phyloP scores from a whole-genome alignment of 2,113 vertebrate species.

The Gila orcuttii region DNA sequence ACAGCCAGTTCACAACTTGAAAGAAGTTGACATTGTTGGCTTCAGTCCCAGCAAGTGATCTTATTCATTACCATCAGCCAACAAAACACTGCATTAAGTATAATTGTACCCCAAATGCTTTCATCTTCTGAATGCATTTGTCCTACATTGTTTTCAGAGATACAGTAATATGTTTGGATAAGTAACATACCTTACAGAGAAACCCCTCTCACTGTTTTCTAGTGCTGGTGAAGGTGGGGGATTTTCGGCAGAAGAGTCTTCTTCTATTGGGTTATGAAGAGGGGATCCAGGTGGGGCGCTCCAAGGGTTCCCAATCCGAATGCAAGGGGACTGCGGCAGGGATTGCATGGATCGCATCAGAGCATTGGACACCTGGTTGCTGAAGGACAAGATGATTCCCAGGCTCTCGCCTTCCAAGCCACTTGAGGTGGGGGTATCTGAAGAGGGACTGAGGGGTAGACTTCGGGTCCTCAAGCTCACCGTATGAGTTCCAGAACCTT shows the following conservation, averaged over 20 bases:
- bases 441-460: constrained; percentile 74
- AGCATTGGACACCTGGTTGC: constrained; percentile 87
- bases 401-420: constrained; percentile 66
- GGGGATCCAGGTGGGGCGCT: constrained; percentile 46
- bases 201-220: constrained; percentile 77
- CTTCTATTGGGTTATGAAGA: constrained; percentile 56
- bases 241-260: constrained; percentile 53
- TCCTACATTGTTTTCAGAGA: not conserved
- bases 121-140: constrained; percentile 6
- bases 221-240: not conserved
- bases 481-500: constrained; percentile 55
- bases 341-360: constrained; percentile 87
- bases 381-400: constrained; percentile 86
- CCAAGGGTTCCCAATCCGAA: constrained; percentile 59
- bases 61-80: constrained; percentile 1
- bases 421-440: constrained; percentile 65
- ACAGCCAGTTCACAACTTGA: constrained; percentile 7
- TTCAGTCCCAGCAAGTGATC: not conserved
- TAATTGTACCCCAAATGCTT: not conserved
- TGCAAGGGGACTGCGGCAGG: constrained; percentile 70
- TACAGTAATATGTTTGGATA: constrained; percentile 15
- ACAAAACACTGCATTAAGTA: not conserved
- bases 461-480: constrained; percentile 77
- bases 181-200: constrained; percentile 87
- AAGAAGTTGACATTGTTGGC: constrained; percentile 4